A percentile compares a stretch with the other conserved stretches of the same genome.
phyloP scores from a whole-genome alignment of 1,140 invertebrate genomes.

The Drosophila truncata region DNA sequence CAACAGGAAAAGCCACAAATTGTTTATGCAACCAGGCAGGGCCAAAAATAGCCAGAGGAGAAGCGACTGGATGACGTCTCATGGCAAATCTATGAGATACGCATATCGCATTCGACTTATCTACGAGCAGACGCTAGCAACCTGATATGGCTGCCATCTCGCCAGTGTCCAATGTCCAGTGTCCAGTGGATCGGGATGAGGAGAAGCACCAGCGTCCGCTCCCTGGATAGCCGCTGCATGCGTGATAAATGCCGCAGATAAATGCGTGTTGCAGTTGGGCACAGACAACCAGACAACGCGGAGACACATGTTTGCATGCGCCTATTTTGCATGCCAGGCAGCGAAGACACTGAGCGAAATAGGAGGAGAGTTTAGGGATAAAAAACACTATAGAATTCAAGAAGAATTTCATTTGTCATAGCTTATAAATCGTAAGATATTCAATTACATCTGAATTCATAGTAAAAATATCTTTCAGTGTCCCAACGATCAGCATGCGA shows the following conservation, averaged over 20 bases:
- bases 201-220: conserved; percentile 28
- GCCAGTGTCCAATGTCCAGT: conserved; percentile 20
- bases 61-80: conserved; percentile 28
- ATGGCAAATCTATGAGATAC: conserved; percentile 79
- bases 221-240: conserved; percentile 31
- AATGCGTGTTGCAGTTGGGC: conserved; percentile 76
- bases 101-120: conserved; percentile 83
- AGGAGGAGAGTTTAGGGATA: background rate
- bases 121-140: conserved; percentile 56
- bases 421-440: too few species aligned
- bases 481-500: conserved; percentile 26
- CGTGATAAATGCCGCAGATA: conserved; percentile 81
- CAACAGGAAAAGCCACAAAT: conserved; percentile 74
- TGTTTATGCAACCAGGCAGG: conserved; percentile 64
- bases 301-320: conserved; percentile 81
- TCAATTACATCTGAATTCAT: background rate
- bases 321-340: conserved; percentile 63
- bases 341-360: conserved; percentile 23
- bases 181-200: conserved; percentile 1
- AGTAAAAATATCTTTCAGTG: background rate
- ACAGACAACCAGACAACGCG: conserved; percentile 80
- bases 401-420: too few species aligned
- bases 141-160: conserved; percentile 69
- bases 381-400: background rate
- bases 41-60: conserved; percentile 71